phyloP scores from a whole-genome alignment of 2,113 vertebrate species.

The Petaurus breviceps region DNA sequence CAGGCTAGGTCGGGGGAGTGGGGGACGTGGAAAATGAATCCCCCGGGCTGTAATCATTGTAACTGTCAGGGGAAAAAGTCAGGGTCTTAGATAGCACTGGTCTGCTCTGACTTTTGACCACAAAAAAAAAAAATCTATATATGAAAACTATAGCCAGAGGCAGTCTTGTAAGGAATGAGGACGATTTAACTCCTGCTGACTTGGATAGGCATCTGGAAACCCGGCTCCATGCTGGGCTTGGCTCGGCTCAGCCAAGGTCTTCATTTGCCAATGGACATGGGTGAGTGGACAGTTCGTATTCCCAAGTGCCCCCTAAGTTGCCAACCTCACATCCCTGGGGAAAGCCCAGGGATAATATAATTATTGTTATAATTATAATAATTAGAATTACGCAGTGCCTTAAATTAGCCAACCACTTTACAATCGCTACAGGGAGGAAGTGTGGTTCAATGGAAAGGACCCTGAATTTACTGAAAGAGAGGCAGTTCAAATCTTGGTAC shows the following conservation, averaged over 20 bases:
- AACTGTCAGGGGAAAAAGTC: constrained; percentile 85
- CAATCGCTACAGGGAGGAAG: background rate
- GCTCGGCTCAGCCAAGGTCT: background rate
- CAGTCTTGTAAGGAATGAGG: constrained; percentile 45
- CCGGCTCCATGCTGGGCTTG: background rate
- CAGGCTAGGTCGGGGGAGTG: constrained; percentile 83
- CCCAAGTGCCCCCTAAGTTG: background rate
- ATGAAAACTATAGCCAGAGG: constrained; percentile 78
- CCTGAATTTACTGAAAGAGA: accelerated
- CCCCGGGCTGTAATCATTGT: constrained; percentile 84
- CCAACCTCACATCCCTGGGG: background rate
- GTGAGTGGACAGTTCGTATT: background rate
- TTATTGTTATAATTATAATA: background rate
- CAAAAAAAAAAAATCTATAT: constrained; percentile 75
- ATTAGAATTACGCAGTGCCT: background rate
- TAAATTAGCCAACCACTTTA: background rate
- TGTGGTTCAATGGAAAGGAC: accelerated
- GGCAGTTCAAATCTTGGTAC: background rate
- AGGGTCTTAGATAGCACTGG: constrained; percentile 81
- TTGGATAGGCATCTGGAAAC: constrained; percentile 62
- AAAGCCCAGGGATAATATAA: background rate
- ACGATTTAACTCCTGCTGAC: constrained; percentile 73
- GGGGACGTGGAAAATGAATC: constrained; percentile 83
- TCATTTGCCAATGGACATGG: background rate
- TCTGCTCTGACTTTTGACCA: constrained; percentile 81